A percentile compares a stretch with the other conserved stretches of the same genome.
Conservation (phyloP, 2,113 vertebrate species). For the Candoia aspera region DNA sequence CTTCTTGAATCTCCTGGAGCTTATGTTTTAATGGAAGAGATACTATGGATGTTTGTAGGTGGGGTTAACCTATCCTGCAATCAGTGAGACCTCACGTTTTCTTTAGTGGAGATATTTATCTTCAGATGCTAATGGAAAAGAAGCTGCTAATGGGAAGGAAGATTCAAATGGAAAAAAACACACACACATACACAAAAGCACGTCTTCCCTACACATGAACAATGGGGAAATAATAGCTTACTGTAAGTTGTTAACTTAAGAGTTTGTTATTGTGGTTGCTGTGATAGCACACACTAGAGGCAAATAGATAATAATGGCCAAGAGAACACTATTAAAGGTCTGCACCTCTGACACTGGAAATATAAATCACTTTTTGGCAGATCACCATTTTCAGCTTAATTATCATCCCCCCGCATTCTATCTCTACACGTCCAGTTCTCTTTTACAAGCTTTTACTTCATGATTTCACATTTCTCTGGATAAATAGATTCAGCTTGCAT, state of each 20-base stretch:
- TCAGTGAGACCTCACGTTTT: neutral
- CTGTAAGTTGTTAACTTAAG: conserved; percentile 51
- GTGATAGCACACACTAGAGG: conserved; percentile 50
- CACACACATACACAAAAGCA: conserved; percentile 13
- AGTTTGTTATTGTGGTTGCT: conserved; percentile 50
- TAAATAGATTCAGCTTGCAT: conserved; percentile 30
- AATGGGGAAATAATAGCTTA: conserved; percentile 46
- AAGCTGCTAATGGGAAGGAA: conserved; percentile 18
- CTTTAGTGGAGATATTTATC: conserved; percentile 45
- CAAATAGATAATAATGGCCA: conserved; percentile 49
- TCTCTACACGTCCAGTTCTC: conserved; percentile 38
- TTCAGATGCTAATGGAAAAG: conserved; percentile 42
- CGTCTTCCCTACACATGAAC: conserved; percentile 41
- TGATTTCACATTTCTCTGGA: conserved; percentile 30
- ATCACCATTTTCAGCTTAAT: conserved; percentile 53
- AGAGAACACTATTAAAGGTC: conserved; percentile 56
- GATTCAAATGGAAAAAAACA: conserved; percentile 35
- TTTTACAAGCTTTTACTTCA: conserved; percentile 53
- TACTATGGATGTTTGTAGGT: neutral
- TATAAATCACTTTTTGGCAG: conserved; percentile 58
- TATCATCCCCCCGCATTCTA: conserved; percentile 48
- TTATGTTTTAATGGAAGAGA: neutral
- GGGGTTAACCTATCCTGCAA: neutral
- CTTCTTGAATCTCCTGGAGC: neutral
- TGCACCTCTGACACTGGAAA: conserved; percentile 43